Conservation (phyloP, 2,113 vertebrate genomes). For the Phycodurus eques region DNA sequence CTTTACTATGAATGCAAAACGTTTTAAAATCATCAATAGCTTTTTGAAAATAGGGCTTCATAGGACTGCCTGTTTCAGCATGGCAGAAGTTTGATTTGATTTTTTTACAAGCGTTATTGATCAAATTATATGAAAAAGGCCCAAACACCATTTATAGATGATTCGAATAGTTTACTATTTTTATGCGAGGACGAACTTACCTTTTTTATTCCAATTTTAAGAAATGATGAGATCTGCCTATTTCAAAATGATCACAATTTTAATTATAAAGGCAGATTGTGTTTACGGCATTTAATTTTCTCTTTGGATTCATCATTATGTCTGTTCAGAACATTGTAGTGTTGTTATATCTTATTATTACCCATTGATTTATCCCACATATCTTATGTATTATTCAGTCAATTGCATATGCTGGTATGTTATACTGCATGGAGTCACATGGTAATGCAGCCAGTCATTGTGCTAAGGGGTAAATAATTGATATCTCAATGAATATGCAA, state of each 20-base stretch:
- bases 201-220: not conserved
- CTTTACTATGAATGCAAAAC: no score
- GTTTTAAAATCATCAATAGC: no score
- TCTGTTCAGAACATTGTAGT: slow-evolving; percentile 20
- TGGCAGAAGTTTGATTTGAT: no score
- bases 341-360: slow-evolving; percentile 34
- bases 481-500: slow-evolving; percentile 81
- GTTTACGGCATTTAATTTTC: not conserved
- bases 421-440: slow-evolving; percentile 52
- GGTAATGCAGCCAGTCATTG: slow-evolving; percentile 68
- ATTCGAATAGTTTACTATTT: no score
- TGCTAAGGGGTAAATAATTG: slow-evolving; percentile 76
- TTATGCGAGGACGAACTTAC: no score
- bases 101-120: no score
- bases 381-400: slow-evolving; percentile 60
- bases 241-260: not conserved
- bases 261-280: slow-evolving; percentile 12
- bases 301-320: slow-evolving; percentile 14
- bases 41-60: no score
- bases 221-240: not conserved
- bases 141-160: no score
- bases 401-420: slow-evolving; percentile 43
- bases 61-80: no score
- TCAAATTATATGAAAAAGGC: no score
- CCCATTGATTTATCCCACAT: slow-evolving; percentile 52